These are phyloP conservation scores for Scaptomyza caliginosa DNA, from an alignment of 2,888 invertebrate genomes.

Conservation along the genomic window DNA sequence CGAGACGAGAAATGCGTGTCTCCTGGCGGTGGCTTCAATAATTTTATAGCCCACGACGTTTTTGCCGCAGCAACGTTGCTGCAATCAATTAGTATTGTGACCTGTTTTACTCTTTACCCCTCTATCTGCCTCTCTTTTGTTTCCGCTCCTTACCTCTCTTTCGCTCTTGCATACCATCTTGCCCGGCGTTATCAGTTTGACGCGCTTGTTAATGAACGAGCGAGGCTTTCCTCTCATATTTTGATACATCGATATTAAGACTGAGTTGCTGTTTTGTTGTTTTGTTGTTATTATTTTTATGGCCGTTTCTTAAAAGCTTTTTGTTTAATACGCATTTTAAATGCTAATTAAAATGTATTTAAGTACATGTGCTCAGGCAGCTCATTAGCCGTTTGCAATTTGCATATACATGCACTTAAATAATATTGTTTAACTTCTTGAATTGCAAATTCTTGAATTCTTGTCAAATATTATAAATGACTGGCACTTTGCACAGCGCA, in stretches of 20 bases:
- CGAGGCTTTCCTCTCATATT: conserved; percentile 65
- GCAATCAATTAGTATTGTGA: conserved; percentile 77
- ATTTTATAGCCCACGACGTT: conserved; percentile 70
- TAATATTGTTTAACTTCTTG: neutral
- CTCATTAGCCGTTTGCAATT: conserved; percentile 47
- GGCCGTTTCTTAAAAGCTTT: conserved; percentile 70
- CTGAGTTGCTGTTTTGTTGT: conserved; percentile 10
- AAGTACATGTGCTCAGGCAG: conserved; percentile 64
- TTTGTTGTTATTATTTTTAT: conserved; percentile 52
- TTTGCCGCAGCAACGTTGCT: conserved; percentile 50
- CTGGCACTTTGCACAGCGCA: conserved; percentile 11
- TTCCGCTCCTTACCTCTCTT: too few relatives aligned
- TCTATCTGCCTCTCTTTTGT: conserved; percentile 1
- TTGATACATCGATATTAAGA: conserved; percentile 69
- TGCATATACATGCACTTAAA: conserved; percentile 27
- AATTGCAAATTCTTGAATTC: conserved; percentile 21
- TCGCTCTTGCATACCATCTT: conserved; percentile 8
- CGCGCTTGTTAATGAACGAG: conserved; percentile 78
- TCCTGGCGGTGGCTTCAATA: conserved; percentile 71
- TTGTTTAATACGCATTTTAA: conserved; percentile 77
- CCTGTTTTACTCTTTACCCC: conserved; percentile 58
- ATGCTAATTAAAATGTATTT: conserved; percentile 82
- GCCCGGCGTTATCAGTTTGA: conserved; percentile 67
- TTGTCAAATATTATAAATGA: conserved; percentile 42
- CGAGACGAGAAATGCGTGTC: conserved; percentile 74